Conservation (phyloP, 2,797 vertebrate genomes). For the Myiotriccus ornatus region DNA sequence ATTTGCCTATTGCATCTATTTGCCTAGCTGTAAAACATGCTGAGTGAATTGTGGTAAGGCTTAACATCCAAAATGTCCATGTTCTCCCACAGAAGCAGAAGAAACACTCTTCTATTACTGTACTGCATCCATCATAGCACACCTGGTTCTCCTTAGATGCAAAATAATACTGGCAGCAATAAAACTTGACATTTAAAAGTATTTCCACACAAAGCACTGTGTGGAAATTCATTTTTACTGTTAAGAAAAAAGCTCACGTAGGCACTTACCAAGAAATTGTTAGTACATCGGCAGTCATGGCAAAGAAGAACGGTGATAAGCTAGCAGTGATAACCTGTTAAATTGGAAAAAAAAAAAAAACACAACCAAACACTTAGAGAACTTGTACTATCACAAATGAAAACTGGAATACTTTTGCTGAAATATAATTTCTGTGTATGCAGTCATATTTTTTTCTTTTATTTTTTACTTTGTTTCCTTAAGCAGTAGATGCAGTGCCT, state of each 20-base stretch:
- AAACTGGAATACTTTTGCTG: background rate
- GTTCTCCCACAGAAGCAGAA: background rate
- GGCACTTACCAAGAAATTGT: slow-evolving; percentile 86
- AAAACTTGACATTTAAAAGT: background rate
- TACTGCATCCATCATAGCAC: background rate
- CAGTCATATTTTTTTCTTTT: background rate
- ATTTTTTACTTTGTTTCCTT: background rate
- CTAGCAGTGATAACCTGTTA: slow-evolving; percentile 83
- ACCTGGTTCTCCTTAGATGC: slow-evolving; percentile 5
- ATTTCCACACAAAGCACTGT: background rate
- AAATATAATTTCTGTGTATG: background rate
- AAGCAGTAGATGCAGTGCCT: background rate
- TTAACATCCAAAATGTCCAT: background rate
- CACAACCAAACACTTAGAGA: background rate
- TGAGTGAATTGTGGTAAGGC: background rate
- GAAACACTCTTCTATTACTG: background rate
- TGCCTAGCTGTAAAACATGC: background rate
- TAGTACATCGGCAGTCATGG: slow-evolving; percentile 71
- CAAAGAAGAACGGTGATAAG: slow-evolving; percentile 85
- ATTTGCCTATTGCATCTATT: background rate
- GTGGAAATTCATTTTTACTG: background rate
- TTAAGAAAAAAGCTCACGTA: background rate
- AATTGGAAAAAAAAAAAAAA: slow-evolving; percentile 14
- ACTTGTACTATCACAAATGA: background rate
- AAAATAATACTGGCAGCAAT: background rate